Evolutionary conservation across 2,797 vertebrate genomes (phyloP).

Genomic region (Remorina albescens): DNA sequence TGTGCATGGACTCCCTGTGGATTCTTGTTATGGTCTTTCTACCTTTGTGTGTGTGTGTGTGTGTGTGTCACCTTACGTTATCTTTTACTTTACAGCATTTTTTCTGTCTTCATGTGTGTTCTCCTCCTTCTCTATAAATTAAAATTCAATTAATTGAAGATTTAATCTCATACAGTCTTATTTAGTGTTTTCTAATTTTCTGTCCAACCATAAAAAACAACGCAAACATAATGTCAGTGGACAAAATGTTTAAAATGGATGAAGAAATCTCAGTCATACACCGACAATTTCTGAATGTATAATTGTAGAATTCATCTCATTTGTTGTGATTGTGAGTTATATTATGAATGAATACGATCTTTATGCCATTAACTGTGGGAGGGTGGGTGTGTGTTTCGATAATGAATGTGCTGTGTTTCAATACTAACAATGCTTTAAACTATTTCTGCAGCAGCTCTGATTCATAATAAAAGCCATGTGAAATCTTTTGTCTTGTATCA

Average conservation of each 20-base stretch:
- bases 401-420: background rate
- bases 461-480: constrained; percentile 29
- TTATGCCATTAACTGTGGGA: background rate
- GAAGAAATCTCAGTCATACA: background rate
- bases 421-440: background rate
- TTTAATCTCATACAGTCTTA: background rate
- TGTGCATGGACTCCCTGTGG: background rate
- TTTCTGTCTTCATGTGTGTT: background rate
- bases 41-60: background rate
- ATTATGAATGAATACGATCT: background rate
- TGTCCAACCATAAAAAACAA: background rate
- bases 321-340: background rate
- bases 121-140: background rate
- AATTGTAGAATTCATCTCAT: background rate
- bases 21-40: background rate
- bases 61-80: constrained; percentile 3
- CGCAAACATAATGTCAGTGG: background rate
- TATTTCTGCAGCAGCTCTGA: background rate
- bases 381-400: background rate
- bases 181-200: background rate
- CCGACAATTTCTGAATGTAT: background rate
- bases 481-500: background rate
- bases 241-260: background rate
- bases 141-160: background rate
- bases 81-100: background rate